Percentiles rank a stretch among this genome's conserved stretches.
Evolutionary conservation across 2,113 vertebrate genomes (phyloP).

Genomic region (Psilopogon haemacephalus): DNA sequence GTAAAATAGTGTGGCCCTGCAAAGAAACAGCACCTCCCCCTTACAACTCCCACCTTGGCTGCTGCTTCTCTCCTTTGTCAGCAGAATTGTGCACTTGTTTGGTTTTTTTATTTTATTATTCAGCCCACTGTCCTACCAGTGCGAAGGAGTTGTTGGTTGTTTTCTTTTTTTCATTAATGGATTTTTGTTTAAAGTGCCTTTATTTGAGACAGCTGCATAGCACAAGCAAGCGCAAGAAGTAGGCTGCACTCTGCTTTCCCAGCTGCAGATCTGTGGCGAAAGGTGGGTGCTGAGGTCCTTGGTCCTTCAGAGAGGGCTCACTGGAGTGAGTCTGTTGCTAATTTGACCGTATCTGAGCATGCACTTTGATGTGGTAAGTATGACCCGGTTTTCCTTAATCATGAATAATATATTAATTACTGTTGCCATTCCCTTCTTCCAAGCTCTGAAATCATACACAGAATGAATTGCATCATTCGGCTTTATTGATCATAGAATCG

Average conservation of each 20-base stretch:
- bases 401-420: background rate
- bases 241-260: background rate
- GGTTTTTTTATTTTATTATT: background rate
- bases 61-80: background rate
- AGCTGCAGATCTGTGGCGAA: background rate
- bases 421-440: background rate
- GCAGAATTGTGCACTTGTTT: background rate
- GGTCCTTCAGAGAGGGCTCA: background rate
- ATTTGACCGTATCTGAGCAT: no score
- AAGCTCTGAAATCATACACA: background rate
- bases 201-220: background rate
- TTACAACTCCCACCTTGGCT: background rate
- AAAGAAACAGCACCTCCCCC: background rate
- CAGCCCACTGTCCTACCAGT: background rate
- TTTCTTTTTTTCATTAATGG: background rate
- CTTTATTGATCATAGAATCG: background rate
- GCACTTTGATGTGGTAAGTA: no score
- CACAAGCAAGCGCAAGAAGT: rapidly evolving
- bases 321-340: no score
- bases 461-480: background rate
- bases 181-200: background rate
- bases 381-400: background rate
- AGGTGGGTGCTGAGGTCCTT: no score
- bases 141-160: no score
- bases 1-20: background rate